Conservation (phyloP, 2,888 invertebrate genomes). For the Agonopterix alstromeriana region DNA sequence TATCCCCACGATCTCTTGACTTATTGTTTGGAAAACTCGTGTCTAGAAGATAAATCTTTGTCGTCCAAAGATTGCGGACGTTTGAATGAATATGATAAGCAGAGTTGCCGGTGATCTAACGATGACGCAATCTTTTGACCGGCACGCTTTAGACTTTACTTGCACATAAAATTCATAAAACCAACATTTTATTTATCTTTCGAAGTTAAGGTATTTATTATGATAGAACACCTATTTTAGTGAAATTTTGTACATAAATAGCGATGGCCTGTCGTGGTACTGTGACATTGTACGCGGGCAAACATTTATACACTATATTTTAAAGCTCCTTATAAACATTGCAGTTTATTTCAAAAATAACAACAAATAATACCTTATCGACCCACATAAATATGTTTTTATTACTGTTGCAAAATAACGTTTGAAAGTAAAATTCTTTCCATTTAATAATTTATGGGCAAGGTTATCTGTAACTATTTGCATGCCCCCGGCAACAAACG, state of each 20-base stretch:
- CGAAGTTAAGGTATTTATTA: too few species aligned
- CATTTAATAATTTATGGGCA: conserved; percentile 3
- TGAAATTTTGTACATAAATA: too few species aligned
- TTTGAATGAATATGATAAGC: background rate
- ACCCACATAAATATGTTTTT: too few species aligned
- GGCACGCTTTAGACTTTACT: too few species aligned
- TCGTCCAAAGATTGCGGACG: background rate
- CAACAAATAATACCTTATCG: background rate
- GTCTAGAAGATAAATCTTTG: conserved; percentile 1
- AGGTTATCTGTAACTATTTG: conserved; percentile 2
- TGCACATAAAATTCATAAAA: too few species aligned
- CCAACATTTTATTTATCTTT: too few species aligned
- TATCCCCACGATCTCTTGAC: conserved; percentile 3
- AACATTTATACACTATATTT: background rate
- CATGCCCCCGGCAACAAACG: conserved; percentile 13
- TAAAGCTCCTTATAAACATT: background rate
- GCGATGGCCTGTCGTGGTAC: background rate
- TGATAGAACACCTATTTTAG: too few species aligned
- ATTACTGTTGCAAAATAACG: too few species aligned
- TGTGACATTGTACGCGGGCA: conserved; percentile 7
- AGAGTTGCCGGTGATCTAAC: too few species aligned
- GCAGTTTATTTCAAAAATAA: background rate
- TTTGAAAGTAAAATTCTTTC: too few species aligned
- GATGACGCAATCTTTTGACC: too few species aligned
- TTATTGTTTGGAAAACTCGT: conserved; percentile 1